Evolutionary conservation across 2,888 invertebrate species (phyloP), one percentile per base, ranked within the genome.

Genomic region (Amitus sp.): DNA sequence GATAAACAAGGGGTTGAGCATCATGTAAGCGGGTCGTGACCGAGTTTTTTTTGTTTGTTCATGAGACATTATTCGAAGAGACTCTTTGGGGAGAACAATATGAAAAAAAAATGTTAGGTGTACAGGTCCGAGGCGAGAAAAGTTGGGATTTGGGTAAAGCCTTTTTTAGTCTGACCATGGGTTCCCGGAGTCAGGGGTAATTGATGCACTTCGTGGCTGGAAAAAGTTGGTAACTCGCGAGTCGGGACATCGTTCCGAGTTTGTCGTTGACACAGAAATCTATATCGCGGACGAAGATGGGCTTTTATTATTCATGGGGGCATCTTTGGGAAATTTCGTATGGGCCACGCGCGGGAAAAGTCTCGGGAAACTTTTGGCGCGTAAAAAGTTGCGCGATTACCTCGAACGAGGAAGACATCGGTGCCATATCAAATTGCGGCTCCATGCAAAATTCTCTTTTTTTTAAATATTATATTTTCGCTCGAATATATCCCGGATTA

Each of bases 221-320:
- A 9, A 34, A 20, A 48, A 55, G 48, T 55, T 55, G 43, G 33
- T 39, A 10, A 50, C 46, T 50, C 40, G 9, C n/a, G 13, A 28
- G 34, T 47, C 18, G 45, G 45, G 37, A 30, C 28, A 27, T 19
- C 43, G 47, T n/a, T 12, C 28, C 28, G 52, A 58, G 58, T 58
- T 58, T 57, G 51, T 40, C 53, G 46, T 50, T 47, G 54, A 47
- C 54, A 50, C 50, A 50, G 37, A 55, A 54, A 55, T 50, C 54
- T 51, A 47, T 60, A 51, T 60, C 17, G 43, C 12, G 17, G 28
- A 46, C 15, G 33, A 15, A 17, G 12, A n/a, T 19, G 30, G 19
- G 42, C 33, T 34, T 51, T 55, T 53, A 40, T 49, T 50, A 59
- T 53, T 58, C 58, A 58, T 45, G 33, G 30, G 39, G 46, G 47